phyloP scores from a whole-genome alignment of 2,113 vertebrate genomes.

The Saguinus midas region DNA sequence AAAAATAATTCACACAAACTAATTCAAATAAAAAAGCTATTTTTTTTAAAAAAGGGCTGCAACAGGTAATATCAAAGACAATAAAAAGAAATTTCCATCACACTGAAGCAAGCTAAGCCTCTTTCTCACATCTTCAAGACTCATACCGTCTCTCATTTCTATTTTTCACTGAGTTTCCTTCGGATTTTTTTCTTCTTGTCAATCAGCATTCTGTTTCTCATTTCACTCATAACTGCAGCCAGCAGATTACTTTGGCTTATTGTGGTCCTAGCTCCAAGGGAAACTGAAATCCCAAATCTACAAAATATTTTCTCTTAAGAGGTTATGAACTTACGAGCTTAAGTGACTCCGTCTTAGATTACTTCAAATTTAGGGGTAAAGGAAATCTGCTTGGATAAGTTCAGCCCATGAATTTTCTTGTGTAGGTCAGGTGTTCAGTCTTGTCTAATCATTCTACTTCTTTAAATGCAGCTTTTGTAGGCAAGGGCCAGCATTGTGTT shows the following conservation, averaged over 20 bases:
- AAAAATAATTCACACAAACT: background rate
- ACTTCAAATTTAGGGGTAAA: background rate
- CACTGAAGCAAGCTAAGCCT: background rate
- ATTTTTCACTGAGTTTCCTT: background rate
- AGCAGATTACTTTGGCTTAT: background rate
- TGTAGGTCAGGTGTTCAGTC: background rate
- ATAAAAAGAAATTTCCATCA: background rate
- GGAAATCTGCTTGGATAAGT: background rate
- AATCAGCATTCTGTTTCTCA: background rate
- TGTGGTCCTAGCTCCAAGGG: background rate
- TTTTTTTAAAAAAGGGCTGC: background rate
- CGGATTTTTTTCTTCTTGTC: background rate
- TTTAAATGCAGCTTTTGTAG: background rate
- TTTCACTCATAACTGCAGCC: background rate
- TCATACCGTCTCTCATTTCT: background rate
- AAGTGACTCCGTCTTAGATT: background rate
- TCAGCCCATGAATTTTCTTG: background rate
- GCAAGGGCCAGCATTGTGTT: background rate
- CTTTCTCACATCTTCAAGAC: background rate
- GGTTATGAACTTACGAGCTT: background rate
- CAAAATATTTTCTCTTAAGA: background rate
- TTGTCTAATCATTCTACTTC: background rate
- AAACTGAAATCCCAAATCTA: background rate
- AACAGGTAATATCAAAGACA: background rate
- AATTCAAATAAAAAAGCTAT: background rate